Conservation (phyloP, 2,797 vertebrate species). For the Chrosomus eos region DNA sequence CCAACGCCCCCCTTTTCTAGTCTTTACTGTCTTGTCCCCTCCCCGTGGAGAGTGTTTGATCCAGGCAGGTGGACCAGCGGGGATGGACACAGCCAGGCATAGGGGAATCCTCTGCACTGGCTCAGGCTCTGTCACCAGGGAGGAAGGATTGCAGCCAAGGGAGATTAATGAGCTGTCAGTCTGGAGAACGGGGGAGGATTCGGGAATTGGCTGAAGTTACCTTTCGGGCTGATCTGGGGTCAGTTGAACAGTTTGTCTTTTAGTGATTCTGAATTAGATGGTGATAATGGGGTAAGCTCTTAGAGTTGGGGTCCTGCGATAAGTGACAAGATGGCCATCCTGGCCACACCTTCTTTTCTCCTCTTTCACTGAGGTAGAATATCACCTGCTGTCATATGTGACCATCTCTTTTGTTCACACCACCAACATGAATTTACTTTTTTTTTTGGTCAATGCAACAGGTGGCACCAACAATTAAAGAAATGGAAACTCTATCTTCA, state of each 20-base stretch:
- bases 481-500: neutral
- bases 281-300: conserved; percentile 11
- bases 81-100: conserved; percentile 50
- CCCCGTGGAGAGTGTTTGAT: conserved; percentile 37
- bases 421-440: neutral
- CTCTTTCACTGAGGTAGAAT: conserved; percentile 33
- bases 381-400: neutral
- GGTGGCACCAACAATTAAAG: conserved; percentile 28
- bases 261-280: conserved; percentile 23
- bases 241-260: conserved; percentile 54
- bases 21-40: conserved; percentile 47
- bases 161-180: conserved; percentile 80
- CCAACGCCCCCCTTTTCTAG: conserved; percentile 42
- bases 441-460: conserved; percentile 11
- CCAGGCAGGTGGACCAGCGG: conserved; percentile 59
- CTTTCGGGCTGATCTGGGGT: conserved; percentile 44
- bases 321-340: conserved; percentile 41
- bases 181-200: conserved; percentile 71
- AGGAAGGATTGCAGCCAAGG: conserved; percentile 65
- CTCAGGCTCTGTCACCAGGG: conserved; percentile 56
- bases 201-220: conserved; percentile 35
- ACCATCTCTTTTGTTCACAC: conserved; percentile 4
- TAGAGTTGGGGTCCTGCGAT: neutral
- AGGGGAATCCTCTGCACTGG: conserved; percentile 70
- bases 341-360: conserved; percentile 42